Evolutionary conservation across 1,140 invertebrate genomes (phyloP).

Genomic region (Dysdera silvatica): DNA sequence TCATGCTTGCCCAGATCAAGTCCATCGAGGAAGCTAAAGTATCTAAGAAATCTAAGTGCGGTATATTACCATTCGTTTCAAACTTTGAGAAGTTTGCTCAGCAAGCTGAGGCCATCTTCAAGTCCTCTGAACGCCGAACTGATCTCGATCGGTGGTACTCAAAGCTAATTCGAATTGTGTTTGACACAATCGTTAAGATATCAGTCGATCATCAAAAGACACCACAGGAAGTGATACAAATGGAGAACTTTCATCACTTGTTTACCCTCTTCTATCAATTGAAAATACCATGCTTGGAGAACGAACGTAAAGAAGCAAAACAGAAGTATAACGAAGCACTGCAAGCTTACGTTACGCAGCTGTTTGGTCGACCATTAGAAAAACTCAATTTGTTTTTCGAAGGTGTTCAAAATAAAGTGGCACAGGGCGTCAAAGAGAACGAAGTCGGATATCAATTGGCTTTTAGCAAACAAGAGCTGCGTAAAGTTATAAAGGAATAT

Average conservation of each 20-base stretch:
- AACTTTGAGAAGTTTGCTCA: constrained; percentile 85
- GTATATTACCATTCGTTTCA: constrained; percentile 81
- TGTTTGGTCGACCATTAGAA: constrained; percentile 90
- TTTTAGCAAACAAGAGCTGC: constrained; percentile 92
- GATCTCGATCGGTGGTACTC: constrained; percentile 95
- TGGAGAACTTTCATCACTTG: constrained; percentile 97
- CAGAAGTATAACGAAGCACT: constrained; percentile 78
- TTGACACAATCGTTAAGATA: constrained; percentile 71
- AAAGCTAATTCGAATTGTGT: constrained; percentile 73
- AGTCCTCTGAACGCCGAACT: constrained; percentile 74
- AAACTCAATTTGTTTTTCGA: constrained; percentile 95
- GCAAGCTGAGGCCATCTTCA: constrained; percentile 79
- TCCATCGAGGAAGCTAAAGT: constrained; percentile 67
- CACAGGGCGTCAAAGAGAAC: constrained; percentile 87
- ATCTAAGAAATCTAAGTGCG: constrained; percentile 71
- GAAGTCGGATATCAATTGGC: constrained; percentile 97
- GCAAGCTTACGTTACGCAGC: constrained; percentile 77
- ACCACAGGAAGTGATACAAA: constrained; percentile 85
- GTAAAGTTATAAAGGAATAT: constrained; percentile 92
- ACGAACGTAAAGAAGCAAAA: constrained; percentile 82
- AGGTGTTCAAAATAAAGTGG: constrained; percentile 80
- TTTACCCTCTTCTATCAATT: constrained; percentile 76
- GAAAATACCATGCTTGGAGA: constrained; percentile 83
- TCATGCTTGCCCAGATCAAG: constrained; percentile 77
- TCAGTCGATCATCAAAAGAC: constrained; percentile 84